A percentile compares a stretch with the other conserved stretches of the same genome.
Evolutionary conservation across 2,888 invertebrate genomes (phyloP).

Genomic region (Stramonita haemastoma): DNA sequence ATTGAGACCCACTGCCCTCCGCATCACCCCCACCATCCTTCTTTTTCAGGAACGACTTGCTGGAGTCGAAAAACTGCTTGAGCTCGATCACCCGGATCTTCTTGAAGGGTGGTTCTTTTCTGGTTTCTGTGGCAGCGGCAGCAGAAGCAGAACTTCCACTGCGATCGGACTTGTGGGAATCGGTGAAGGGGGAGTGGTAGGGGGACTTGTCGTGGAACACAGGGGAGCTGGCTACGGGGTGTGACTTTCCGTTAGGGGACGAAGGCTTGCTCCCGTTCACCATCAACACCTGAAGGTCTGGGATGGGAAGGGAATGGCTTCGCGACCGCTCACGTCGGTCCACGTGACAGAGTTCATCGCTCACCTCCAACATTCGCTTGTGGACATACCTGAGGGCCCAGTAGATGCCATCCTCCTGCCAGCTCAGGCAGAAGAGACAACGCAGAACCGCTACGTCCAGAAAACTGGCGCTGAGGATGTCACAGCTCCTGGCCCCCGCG

Average conservation of each 20-base stretch:
- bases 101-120: constrained; percentile 74
- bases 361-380: constrained; percentile 87
- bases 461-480: constrained; percentile 86
- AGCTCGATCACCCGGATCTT: constrained; percentile 93
- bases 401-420: constrained; percentile 98
- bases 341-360: constrained; percentile 88
- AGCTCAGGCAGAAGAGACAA: constrained; percentile 96
- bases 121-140: constrained; percentile 52
- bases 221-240: constrained; percentile 25
- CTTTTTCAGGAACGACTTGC: constrained; percentile 52
- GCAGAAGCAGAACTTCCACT: background rate
- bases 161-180: constrained; percentile 1
- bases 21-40: constrained; percentile 49
- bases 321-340: constrained; percentile 87
- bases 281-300: constrained; percentile 62
- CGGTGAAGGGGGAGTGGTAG: constrained; percentile 32
- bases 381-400: constrained; percentile 87
- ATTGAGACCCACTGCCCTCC: constrained; percentile 47
- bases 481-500: constrained; percentile 58
- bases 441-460: constrained; percentile 96
- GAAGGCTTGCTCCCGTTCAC: constrained; percentile 46
- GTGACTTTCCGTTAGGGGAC: constrained; percentile 42
- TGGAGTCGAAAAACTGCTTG: constrained; percentile 92
- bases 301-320: constrained; percentile 90
- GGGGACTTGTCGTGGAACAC: constrained; percentile 39